Percentiles rank a stretch among this genome's conserved stretches.
These are phyloP conservation scores for Etheostoma cragini DNA, from an alignment of 2,113 vertebrate species.

Conservation along the genomic window DNA sequence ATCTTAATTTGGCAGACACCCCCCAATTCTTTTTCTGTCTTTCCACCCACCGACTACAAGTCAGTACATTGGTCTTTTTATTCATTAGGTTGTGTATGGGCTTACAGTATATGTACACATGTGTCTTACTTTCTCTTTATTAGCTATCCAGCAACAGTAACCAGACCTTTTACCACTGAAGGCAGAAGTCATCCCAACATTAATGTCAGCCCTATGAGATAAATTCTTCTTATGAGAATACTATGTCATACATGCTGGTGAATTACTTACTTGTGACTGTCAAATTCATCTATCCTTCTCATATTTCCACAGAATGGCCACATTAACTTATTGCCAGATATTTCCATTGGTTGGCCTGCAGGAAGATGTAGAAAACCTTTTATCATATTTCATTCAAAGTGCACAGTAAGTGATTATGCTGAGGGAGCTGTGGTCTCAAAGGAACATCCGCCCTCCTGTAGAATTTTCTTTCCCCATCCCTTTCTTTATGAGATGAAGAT, in stretches of 20 bases:
- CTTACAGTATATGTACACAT: too few species aligned
- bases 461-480: not conserved
- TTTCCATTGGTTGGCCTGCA: slow-evolving; percentile 30
- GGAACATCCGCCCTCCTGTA: not conserved
- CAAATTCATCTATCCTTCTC: not conserved
- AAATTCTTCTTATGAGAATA: not conserved
- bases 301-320: slow-evolving; percentile 35
- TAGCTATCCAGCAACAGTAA: not conserved
- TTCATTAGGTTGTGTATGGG: not conserved
- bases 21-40: not conserved
- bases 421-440: not conserved
- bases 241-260: not conserved
- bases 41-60: too few species aligned
- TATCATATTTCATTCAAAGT: slow-evolving; percentile 30
- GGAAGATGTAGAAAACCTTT: slow-evolving; percentile 39
- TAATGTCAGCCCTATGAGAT: not conserved
- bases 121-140: not conserved
- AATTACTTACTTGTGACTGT: not conserved
- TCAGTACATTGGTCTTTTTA: not conserved
- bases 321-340: slow-evolving; percentile 36
- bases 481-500: not conserved
- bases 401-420: not conserved
- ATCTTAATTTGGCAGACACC: not conserved
- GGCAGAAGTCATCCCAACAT: not conserved
- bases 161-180: slow-evolving; percentile 9